Evolutionary conservation across 2,888 invertebrate species (phyloP).

Genomic region (Hemithea aestivaria): DNA sequence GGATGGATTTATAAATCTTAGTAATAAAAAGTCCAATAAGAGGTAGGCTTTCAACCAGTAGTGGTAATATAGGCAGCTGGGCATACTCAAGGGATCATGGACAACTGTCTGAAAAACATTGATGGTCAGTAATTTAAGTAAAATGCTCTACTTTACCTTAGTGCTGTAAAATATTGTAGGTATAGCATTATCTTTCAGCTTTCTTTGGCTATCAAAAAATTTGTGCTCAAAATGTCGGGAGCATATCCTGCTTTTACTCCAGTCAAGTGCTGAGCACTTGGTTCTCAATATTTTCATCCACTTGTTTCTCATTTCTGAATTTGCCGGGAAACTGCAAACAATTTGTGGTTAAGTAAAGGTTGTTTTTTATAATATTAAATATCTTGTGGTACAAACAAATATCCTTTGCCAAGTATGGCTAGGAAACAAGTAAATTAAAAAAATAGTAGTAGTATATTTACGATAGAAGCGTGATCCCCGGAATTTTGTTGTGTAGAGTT

Average conservation of each 20-base stretch:
- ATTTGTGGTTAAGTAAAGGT: too few species aligned
- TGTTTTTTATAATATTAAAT: too few species aligned
- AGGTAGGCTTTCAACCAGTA: too few species aligned
- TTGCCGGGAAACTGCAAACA: constrained; percentile 50
- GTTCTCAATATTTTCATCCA: constrained; percentile 58
- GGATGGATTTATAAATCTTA: too few species aligned
- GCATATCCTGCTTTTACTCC: constrained; percentile 60
- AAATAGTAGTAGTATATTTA: constrained; percentile 34
- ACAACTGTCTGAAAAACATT: too few species aligned
- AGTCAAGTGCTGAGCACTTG: constrained; percentile 55
- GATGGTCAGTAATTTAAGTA: too few species aligned
- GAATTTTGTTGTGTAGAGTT: constrained; percentile 51
- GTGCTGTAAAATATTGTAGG: constrained; percentile 50
- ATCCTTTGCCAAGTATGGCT: too few species aligned
- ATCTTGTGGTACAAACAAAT: too few species aligned
- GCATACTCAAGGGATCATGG: too few species aligned
- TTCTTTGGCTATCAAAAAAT: constrained; percentile 55
- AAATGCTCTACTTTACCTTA: constrained; percentile 33
- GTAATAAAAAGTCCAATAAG: too few species aligned
- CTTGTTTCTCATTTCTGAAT: constrained; percentile 53
- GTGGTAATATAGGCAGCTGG: too few species aligned
- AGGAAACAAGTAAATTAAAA: background rate
- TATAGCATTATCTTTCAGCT: constrained; percentile 52
- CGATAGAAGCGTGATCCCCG: constrained; percentile 53
- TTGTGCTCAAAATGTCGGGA: constrained; percentile 64